These are phyloP conservation scores for Etheostoma perlongum DNA, from an alignment of 2,797 vertebrate genomes.

Conservation along the genomic window DNA sequence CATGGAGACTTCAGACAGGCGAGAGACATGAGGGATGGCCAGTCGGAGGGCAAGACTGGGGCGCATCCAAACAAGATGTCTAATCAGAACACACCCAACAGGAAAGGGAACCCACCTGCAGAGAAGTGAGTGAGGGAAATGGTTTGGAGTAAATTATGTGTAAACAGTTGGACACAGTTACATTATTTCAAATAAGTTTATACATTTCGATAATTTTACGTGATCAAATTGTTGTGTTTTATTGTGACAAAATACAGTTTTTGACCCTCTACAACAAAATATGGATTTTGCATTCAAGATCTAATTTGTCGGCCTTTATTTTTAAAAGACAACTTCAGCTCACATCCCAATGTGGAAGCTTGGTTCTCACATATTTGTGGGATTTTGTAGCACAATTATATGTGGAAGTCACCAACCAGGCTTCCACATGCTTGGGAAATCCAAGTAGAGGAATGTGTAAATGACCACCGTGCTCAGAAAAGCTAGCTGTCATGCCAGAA, in stretches of 20 bases:
- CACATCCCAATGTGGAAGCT: neutral
- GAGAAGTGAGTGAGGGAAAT: constrained; percentile 73
- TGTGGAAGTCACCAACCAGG: constrained; percentile 3
- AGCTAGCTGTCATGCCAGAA: neutral
- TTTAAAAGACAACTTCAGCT: neutral
- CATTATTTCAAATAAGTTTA: neutral
- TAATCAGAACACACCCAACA: constrained; percentile 66
- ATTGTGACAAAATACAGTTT: too few relatives aligned
- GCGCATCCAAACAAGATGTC: constrained; percentile 62
- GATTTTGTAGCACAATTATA: constrained; percentile 17
- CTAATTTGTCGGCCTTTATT: neutral
- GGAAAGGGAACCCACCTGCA: constrained; percentile 60
- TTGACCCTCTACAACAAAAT: neutral
- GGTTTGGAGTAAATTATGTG: neutral
- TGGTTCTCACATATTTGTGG: constrained; percentile 16
- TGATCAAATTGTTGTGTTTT: too few relatives aligned
- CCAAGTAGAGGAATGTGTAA: constrained; percentile 13
- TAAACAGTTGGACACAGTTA: neutral
- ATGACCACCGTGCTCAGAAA: neutral
- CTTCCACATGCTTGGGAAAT: constrained; percentile 9
- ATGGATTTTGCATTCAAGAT: neutral
- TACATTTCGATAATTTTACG: neutral
- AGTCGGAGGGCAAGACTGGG: constrained; percentile 71
- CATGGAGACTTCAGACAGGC: constrained; percentile 77
- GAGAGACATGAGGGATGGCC: constrained; percentile 75